Evolutionary conservation across 2,113 vertebrate genomes (phyloP), one percentile per base, ranked within the genome.

Genomic region (Hippocampus guttulatus): DNA sequence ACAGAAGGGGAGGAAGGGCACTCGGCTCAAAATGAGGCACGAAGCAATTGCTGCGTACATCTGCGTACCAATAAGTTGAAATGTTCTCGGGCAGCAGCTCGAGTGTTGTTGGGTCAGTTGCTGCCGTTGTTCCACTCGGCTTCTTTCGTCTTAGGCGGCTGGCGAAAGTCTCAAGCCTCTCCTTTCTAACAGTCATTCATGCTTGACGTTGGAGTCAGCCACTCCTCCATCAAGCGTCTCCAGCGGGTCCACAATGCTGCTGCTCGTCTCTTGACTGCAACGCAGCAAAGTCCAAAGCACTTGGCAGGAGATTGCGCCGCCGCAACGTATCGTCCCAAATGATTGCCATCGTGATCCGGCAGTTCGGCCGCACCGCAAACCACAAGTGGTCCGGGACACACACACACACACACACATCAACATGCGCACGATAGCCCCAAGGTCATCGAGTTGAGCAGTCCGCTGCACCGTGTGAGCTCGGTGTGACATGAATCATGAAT

Each of bases 401-500:
- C 57, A 66, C 58, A 66, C 54, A 61, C 23, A 72, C 20, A 55
- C 68, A 47, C 62, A 51, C 58, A 66, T 51, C 62, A 45, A 61
- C 20, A 64, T 64, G 63, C 51, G 41, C 67, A 69, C 33, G 38
- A 45, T 63, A 2, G 60, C 30, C 20, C 72, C 78, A 81, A 72
- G 83, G 76, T 64, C 70, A 75, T 64, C 45, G n/a, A 64, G 73
- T 67, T 70, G 70, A 80, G 75, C 57, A 68, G 63, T 62, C 10
- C 47, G 64, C 3, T 58, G 74, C 68, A 70, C 74, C 68, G 45
- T 58, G 27, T 54, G 72, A 72, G 55, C 23, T 27, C 8, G 55
- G 57, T 67, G 76, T 60, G 68, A 16, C 75, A 85, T 90, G 79
- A 87, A 89, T 89, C 70, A 88, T 87, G 84, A 76, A 89, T 64